A percentile compares a stretch with the other conserved stretches of the same genome.
Evolutionary conservation across 2,888 invertebrate species (phyloP).

Genomic region (Lutraria lutraria): DNA sequence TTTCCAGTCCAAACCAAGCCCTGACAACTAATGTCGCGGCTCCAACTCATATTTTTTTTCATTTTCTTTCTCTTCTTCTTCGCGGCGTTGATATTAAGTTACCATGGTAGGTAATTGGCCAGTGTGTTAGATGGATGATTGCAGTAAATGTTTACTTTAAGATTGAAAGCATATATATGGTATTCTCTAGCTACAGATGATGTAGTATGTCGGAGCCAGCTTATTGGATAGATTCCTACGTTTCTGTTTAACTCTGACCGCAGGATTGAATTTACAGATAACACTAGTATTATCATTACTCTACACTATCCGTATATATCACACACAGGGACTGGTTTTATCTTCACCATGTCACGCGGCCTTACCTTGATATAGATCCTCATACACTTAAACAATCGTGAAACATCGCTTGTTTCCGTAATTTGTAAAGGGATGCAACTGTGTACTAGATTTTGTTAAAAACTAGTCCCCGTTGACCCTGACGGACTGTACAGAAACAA

Average conservation of each 20-base stretch:
- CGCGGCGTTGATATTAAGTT: neutral
- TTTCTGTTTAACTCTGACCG: conserved; percentile 24
- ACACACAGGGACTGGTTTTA: conserved; percentile 15
- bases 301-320: neutral
- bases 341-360: neutral
- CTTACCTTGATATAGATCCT: no score
- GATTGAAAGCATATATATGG: neutral
- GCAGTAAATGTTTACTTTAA: neutral
- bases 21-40: neutral
- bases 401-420: no score
- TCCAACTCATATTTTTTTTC: neutral
- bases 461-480: no score
- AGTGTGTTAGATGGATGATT: neutral
- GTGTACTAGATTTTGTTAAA: no score
- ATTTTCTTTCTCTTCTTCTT: neutral
- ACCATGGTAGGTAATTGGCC: neutral
- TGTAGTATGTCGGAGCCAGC: conserved; percentile 5
- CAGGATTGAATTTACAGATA: conserved; percentile 27
- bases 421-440: no score
- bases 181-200: neutral
- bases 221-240: conserved; percentile 30
- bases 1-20: neutral
- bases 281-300: conserved; percentile 8
- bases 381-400: no score
- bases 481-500: no score